Evolutionary conservation across 1,140 invertebrate genomes (phyloP), one percentile per base, ranked within the genome.

Genomic region (Teleopsis dalmanni): DNA sequence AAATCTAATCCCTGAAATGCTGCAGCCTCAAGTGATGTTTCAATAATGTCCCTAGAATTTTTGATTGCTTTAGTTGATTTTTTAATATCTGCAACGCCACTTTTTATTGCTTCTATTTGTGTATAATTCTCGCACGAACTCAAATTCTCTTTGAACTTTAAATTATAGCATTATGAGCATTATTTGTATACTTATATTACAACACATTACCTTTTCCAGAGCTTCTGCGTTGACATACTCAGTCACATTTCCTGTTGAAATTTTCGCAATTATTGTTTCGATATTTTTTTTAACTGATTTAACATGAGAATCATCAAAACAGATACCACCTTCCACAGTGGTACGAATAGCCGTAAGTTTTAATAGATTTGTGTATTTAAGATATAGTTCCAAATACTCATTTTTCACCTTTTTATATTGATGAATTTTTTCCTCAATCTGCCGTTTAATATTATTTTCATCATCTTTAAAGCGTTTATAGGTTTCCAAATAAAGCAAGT

Each of bases 401-500:
- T 18, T 35, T 16, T 60, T 62, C 10, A 26, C 26, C 3, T 60
- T 55, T 2, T 43, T n/a, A 48, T 49, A 64, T 4, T 42, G 25
- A 3, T 55, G 54, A 3, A 40, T 43, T 19, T 60, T 49, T n/a
- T 67, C 60, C 14, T 66, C 57, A 14, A 66, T 53, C 21, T 66
- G 58, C 10, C 58, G 60, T 4, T 52, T 45, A n/a, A 64, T 27
- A 18, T 59, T 54, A 1, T 44, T 55, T 3, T 29, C 25, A 14
- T 62, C 54, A 0, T 67, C 63, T 1, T n/a, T 29, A n/a, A 54
- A 57, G 5, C 63, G 64, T 10, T 55, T 55, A 4, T 56, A 19
- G 4, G 56, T 48, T 31, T 66, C 64, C 40, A 67, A 14, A n/a
- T 64, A 51, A 7, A 65, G 35, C 22, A 65, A 14, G 29, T 55